These are phyloP conservation scores for Leucoraja ocellata DNA, from an alignment of 2,797 vertebrate species.

Conservation along the genomic window DNA sequence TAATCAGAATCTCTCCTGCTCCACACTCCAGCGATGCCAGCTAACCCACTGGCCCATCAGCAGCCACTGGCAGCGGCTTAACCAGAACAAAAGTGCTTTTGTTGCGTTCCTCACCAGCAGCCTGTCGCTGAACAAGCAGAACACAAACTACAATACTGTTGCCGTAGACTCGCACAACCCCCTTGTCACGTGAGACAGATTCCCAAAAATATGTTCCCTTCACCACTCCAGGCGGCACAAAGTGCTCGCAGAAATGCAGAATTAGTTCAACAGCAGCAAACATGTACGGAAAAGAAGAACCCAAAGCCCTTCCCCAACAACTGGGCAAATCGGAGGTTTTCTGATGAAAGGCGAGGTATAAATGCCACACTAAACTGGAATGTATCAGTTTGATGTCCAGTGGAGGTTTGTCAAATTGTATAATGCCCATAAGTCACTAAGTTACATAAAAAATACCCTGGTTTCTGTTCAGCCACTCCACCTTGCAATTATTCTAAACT, in stretches of 20 bases:
- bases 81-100: conserved; percentile 1
- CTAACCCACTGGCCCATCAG: neutral
- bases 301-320: neutral
- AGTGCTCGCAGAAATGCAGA: neutral
- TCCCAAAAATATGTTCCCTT: neutral
- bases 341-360: neutral
- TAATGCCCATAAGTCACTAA: neutral
- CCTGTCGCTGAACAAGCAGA: neutral
- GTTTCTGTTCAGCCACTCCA: neutral
- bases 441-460: neutral
- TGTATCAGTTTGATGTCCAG: neutral
- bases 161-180: too few species aligned
- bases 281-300: neutral
- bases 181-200: neutral
- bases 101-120: neutral
- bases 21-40: neutral
- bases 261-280: neutral
- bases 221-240: neutral
- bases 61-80: too few species aligned
- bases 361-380: conserved; percentile 10
- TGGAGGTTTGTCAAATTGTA: neutral
- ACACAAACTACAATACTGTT: neutral
- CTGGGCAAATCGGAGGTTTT: neutral
- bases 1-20: conserved; percentile 4
- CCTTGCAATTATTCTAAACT: neutral